Percentiles rank a stretch among this genome's conserved stretches.
Evolutionary conservation across 2,888 invertebrate species (phyloP).

Genomic region (Ectobius pallidus): DNA sequence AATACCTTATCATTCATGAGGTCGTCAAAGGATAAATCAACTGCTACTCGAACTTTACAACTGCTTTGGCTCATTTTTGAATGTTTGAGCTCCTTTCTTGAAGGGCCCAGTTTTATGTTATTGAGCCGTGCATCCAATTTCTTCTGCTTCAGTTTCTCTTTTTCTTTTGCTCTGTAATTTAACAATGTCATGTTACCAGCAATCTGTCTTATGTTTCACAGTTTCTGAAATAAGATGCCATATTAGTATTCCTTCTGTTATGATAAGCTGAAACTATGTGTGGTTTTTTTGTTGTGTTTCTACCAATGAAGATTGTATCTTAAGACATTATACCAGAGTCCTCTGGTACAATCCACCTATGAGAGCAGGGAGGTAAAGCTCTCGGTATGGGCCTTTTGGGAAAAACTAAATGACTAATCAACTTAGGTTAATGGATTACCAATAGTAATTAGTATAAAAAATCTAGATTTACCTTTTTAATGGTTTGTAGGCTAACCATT

Average conservation of each 20-base stretch:
- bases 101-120: constrained; percentile 76
- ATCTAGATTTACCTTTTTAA: constrained; percentile 62
- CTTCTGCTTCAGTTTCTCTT: constrained; percentile 72
- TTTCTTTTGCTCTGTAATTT: constrained; percentile 64
- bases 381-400: too few relatives aligned
- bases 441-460: background rate
- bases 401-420: constrained; percentile 21
- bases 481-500: constrained; percentile 73
- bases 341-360: too few relatives aligned
- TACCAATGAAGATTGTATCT: too few relatives aligned
- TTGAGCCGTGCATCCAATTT: constrained; percentile 71
- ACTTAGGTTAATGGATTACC: constrained; percentile 3
- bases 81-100: constrained; percentile 78
- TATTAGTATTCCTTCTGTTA: too few relatives aligned
- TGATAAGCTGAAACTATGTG: too few relatives aligned
- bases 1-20: constrained; percentile 80
- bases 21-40: constrained; percentile 91
- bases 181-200: background rate
- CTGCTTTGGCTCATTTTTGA: constrained; percentile 71
- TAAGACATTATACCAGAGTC: too few relatives aligned
- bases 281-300: too few relatives aligned
- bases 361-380: too few relatives aligned
- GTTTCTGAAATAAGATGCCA: too few relatives aligned
- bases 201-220: too few relatives aligned
- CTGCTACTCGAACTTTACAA: constrained; percentile 73